Percentiles rank a stretch among this genome's conserved stretches.
Evolutionary conservation across 2,797 vertebrate species (phyloP).

Genomic region (Rachycentron canadum): DNA sequence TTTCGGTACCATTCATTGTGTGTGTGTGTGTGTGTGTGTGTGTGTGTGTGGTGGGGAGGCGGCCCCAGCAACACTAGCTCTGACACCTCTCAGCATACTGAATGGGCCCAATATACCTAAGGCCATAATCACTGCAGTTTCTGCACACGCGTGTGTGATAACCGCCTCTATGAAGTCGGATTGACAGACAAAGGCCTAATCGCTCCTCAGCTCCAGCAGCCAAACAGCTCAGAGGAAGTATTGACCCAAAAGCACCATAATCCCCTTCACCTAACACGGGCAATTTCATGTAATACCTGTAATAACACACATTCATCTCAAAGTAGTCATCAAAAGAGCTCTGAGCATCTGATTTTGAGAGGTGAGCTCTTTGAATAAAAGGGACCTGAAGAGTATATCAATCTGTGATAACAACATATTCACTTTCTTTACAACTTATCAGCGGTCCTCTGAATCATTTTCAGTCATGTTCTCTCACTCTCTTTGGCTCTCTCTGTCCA

Average conservation of each 20-base stretch:
- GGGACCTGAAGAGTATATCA: slow-evolving; percentile 78
- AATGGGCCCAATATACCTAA: slow-evolving; percentile 55
- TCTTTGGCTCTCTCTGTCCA: slow-evolving; percentile 25
- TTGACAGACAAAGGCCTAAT: slow-evolving; percentile 94
- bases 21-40: slow-evolving; percentile 21
- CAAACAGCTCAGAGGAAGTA: slow-evolving; percentile 90
- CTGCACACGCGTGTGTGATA: slow-evolving; percentile 72
- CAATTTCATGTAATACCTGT: slow-evolving; percentile 99
- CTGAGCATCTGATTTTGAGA: slow-evolving; percentile 89
- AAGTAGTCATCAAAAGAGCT: slow-evolving; percentile 91
- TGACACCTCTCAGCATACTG: slow-evolving; percentile 64
- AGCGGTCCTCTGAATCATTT: slow-evolving; percentile 49
- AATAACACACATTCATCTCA: slow-evolving; percentile 96
- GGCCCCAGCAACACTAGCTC: slow-evolving; percentile 16
- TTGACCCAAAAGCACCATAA: slow-evolving; percentile 97
- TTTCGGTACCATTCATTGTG: not conserved
- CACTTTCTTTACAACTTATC: slow-evolving; percentile 58
- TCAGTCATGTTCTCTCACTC: slow-evolving; percentile 14
- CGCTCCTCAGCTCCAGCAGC: slow-evolving; percentile 89
- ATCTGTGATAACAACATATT: slow-evolving; percentile 83
- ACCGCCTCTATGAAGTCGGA: slow-evolving; percentile 88
- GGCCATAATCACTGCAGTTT: slow-evolving; percentile 54
- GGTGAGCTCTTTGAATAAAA: slow-evolving; percentile 85
- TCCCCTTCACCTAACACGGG: slow-evolving; percentile 94
- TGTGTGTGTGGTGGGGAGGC: slow-evolving; percentile 8